phyloP scores from a whole-genome alignment of 1,140 invertebrate species.

The Paralvinella palmiformis region DNA sequence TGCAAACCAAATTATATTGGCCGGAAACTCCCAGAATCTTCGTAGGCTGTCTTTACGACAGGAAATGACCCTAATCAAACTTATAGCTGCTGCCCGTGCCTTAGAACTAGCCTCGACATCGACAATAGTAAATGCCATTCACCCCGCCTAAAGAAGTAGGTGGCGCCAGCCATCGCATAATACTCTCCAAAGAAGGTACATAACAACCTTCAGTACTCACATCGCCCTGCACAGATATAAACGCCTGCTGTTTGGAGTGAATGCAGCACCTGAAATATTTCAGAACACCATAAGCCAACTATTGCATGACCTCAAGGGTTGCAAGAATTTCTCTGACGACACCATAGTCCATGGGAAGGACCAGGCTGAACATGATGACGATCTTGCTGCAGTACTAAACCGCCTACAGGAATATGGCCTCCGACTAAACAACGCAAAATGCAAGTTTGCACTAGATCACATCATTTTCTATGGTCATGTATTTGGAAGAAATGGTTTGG shows the following conservation, averaged over 20 bases:
- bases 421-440: neutral
- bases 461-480: no score
- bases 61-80: neutral
- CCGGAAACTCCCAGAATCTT: no score
- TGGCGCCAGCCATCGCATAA: conserved; percentile 23
- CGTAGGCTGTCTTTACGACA: neutral
- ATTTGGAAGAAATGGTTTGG: neutral
- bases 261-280: neutral
- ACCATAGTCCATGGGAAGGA: conserved; percentile 22
- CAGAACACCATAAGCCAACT: conserved; percentile 10
- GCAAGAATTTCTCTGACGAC: no score
- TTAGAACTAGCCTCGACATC: no score
- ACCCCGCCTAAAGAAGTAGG: neutral
- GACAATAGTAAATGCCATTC: neutral
- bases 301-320: no score
- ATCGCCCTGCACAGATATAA: conserved; percentile 22
- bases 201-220: conserved; percentile 34
- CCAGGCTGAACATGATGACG: conserved; percentile 22
- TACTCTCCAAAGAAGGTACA: conserved; percentile 28
- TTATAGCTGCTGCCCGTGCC: neutral
- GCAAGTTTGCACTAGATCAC: neutral
- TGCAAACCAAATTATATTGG: no score
- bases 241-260: neutral
- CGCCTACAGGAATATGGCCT: no score
- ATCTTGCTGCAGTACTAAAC: conserved; percentile 3